Evolutionary conservation across 2,888 invertebrate genomes (phyloP).

Genomic region (Macrosiphum euphorbiae): DNA sequence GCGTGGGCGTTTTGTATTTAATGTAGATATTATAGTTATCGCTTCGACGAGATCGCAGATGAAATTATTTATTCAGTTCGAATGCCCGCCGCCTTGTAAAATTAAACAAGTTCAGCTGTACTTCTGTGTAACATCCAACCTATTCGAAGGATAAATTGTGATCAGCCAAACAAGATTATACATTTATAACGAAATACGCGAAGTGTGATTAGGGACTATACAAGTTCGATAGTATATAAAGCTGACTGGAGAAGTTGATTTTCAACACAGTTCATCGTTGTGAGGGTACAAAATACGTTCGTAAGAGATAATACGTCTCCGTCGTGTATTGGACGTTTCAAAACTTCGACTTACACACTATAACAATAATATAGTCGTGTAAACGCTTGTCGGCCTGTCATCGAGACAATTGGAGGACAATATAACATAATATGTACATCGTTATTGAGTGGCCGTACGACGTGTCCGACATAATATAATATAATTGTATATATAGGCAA

Average conservation of each 20-base stretch:
- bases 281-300: not conserved
- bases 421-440: not conserved
- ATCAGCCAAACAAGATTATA: not conserved
- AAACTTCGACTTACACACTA: not conserved
- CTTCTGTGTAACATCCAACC: not conserved
- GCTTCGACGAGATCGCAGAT: not conserved
- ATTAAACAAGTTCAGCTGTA: not conserved
- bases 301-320: not conserved
- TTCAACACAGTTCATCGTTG: not conserved
- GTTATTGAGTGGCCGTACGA: not conserved
- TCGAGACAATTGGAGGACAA: not conserved
- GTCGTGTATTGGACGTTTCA: not conserved
- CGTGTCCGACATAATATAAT: not conserved
- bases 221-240: not conserved
- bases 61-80: conserved; percentile 5
- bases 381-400: not conserved
- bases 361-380: not conserved
- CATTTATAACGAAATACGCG: not conserved
- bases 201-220: not conserved
- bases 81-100: not conserved
- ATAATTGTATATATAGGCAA: not conserved
- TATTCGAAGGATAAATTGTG: not conserved
- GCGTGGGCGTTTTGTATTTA: not conserved
- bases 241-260: not conserved
- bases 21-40: not conserved